These are phyloP conservation scores for Lipotes vexillifer DNA, from an alignment of 2,113 vertebrate species.

Conservation along the genomic window DNA sequence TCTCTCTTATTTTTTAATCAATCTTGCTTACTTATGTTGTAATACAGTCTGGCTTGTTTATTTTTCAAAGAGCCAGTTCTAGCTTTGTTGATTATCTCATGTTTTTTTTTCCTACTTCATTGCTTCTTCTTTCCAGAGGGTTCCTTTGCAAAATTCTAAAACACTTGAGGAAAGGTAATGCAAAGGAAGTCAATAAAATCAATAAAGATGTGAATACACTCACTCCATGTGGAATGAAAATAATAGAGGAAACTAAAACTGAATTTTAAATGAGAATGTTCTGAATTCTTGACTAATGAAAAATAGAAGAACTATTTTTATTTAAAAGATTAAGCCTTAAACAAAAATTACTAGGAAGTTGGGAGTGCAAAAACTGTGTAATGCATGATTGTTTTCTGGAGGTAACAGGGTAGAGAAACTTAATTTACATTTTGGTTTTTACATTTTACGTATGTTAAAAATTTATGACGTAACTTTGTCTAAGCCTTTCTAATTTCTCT, in stretches of 20 bases:
- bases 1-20: not conserved
- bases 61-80: conserved; percentile 13
- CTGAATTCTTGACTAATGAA: not conserved
- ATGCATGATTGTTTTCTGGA: not conserved
- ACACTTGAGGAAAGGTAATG: not conserved
- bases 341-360: not conserved
- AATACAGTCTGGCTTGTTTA: not conserved
- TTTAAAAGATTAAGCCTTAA: not conserved
- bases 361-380: not conserved
- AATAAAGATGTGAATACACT: not conserved
- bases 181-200: conserved; percentile 19
- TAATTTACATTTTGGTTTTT: conserved; percentile 25
- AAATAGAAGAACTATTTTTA: conserved; percentile 19
- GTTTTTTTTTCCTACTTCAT: conserved; percentile 4
- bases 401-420: not conserved
- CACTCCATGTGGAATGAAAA: not conserved
- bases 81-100: not conserved
- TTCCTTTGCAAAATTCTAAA: not conserved
- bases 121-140: not conserved
- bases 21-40: not conserved
- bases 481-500: conserved; percentile 19
- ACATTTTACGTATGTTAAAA: conserved; percentile 32
- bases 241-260: not conserved
- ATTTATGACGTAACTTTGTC: not conserved
- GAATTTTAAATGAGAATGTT: not conserved